These are phyloP conservation scores for Monomorium pharaonis DNA, from an alignment of 1,140 invertebrate genomes.

Conservation along the genomic window DNA sequence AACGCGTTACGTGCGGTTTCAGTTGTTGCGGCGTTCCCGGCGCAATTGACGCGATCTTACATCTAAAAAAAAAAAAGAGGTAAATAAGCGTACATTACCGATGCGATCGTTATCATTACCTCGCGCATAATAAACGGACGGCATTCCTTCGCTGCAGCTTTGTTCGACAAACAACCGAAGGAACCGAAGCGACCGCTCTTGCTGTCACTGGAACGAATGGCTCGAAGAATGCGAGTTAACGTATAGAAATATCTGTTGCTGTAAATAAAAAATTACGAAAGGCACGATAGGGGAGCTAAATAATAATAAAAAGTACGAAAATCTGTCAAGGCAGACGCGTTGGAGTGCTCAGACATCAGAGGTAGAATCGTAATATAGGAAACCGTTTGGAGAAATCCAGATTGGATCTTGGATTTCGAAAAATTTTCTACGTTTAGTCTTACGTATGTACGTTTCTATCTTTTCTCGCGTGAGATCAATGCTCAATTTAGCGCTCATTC, in stretches of 20 bases:
- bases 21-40: neutral
- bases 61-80: neutral
- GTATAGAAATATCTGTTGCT: neutral
- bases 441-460: neutral
- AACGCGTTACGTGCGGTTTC: neutral
- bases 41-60: neutral
- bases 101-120: conserved; percentile 1
- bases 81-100: neutral
- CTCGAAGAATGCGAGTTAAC: neutral
- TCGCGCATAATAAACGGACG: neutral
- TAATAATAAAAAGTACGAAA: neutral
- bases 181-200: neutral
- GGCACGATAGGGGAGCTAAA: neutral
- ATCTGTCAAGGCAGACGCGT: neutral
- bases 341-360: too few species aligned
- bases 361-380: neutral
- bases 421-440: neutral
- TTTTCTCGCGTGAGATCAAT: neutral
- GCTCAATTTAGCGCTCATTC: neutral
- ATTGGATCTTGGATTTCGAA: neutral
- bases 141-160: neutral
- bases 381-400: neutral
- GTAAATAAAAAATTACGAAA: neutral
- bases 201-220: neutral
- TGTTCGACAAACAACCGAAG: neutral